Evolutionary conservation across 2,113 vertebrate genomes (phyloP).

Genomic region (Rhagologus leucostigma): DNA sequence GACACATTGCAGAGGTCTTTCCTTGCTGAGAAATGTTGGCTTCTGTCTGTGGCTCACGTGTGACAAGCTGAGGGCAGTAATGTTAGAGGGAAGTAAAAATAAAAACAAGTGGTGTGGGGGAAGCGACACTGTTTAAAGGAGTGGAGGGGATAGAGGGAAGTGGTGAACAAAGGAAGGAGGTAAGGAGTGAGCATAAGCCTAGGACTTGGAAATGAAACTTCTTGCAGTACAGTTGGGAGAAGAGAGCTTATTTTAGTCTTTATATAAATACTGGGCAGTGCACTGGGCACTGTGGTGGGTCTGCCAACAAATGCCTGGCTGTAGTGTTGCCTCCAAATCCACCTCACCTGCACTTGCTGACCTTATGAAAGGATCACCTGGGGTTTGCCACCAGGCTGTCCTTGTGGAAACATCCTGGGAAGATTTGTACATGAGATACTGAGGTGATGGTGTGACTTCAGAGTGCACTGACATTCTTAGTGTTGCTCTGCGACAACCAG

Average conservation of each 20-base stretch:
- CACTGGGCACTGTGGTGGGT: background rate
- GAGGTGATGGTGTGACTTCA: background rate
- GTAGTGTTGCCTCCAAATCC: background rate
- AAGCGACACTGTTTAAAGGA: background rate
- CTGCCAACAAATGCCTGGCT: background rate
- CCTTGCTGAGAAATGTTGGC: background rate
- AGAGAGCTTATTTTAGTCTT: background rate
- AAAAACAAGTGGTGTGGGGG: background rate
- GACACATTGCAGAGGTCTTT: background rate
- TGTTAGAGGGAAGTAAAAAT: background rate
- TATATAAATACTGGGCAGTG: background rate
- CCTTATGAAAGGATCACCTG: background rate
- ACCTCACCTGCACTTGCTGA: background rate
- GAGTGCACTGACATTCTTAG: background rate
- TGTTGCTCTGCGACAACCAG: background rate
- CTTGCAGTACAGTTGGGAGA: background rate
- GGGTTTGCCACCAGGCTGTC: background rate
- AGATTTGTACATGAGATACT: background rate
- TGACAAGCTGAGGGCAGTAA: background rate
- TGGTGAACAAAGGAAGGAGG: slow-evolving; percentile 4
- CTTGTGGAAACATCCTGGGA: background rate
- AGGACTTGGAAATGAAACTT: background rate
- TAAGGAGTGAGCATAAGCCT: background rate
- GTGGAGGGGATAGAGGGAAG: background rate
- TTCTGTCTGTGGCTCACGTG: background rate